These are phyloP conservation scores for Heterodera schachtii DNA, from an alignment of 1,140 invertebrate genomes.

Conservation along the genomic window DNA sequence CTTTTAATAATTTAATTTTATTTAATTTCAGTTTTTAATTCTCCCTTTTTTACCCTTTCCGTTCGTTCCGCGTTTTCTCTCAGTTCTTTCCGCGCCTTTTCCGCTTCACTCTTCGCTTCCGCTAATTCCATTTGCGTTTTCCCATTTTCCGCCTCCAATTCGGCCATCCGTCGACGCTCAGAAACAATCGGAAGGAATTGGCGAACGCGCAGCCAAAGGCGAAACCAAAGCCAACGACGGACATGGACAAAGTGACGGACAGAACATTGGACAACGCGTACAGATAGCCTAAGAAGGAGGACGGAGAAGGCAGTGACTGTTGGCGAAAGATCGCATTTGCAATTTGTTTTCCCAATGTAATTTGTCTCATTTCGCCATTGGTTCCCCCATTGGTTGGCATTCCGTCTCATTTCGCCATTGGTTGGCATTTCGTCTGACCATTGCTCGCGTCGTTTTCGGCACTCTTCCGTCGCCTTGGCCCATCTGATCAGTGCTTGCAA, in stretches of 20 bases:
- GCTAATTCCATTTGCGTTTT: slow-evolving; percentile 13
- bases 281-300: slow-evolving; percentile 37
- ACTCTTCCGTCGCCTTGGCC: slow-evolving; percentile 31
- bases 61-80: background rate
- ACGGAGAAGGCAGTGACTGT: background rate
- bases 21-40: background rate
- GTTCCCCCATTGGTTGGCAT: too few relatives aligned
- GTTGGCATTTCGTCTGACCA: slow-evolving; percentile 29
- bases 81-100: background rate
- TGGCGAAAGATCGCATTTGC: too few relatives aligned
- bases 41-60: background rate
- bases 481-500: slow-evolving; percentile 58
- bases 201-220: slow-evolving; percentile 32
- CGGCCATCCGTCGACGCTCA: slow-evolving; percentile 36
- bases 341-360: too few relatives aligned
- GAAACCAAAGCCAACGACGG: slow-evolving; percentile 27
- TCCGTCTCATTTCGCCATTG: background rate
- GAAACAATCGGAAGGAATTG: slow-evolving; percentile 40
- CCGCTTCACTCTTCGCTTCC: background rate
- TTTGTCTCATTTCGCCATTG: too few relatives aligned
- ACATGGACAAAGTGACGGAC: slow-evolving; percentile 38
- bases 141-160: slow-evolving; percentile 24
- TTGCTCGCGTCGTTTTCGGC: slow-evolving; percentile 38
- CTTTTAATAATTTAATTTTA: background rate
- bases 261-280: slow-evolving; percentile 53